A percentile compares a stretch with the other conserved stretches of the same genome.
phyloP scores from a whole-genome alignment of 1,140 invertebrate genomes.

The Neuroterus valhalla region DNA sequence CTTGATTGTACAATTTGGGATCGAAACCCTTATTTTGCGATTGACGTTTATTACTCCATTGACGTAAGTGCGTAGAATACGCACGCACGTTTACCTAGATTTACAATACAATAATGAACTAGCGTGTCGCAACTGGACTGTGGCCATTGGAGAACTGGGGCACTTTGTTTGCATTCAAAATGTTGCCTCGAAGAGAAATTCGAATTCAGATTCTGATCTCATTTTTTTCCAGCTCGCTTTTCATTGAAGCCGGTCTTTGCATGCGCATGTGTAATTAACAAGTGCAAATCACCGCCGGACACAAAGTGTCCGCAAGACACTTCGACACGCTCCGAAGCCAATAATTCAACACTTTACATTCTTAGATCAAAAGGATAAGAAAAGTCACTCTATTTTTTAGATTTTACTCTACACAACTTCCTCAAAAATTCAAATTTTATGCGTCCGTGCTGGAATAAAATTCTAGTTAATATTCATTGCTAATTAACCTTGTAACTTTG shows the following conservation, averaged over 20 bases:
- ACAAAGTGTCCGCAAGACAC: slow-evolving; percentile 14
- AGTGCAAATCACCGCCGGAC: not conserved
- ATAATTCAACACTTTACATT: not conserved
- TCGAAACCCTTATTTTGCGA: not conserved
- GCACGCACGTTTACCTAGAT: slow-evolving; percentile 45
- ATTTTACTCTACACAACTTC: no score
- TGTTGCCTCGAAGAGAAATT: slow-evolving; percentile 28
- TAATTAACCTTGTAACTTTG: no score
- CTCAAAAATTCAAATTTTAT: no score
- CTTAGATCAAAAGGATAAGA: no score
- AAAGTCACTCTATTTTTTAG: no score
- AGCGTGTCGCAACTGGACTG: slow-evolving; percentile 53
- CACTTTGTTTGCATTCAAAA: slow-evolving; percentile 41
- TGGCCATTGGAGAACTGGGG: slow-evolving; percentile 50
- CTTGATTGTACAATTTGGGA: no score
- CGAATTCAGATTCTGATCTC: slow-evolving; percentile 26
- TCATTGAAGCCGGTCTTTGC: slow-evolving; percentile 12
- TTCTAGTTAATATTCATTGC: no score
- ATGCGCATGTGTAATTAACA: slow-evolving; percentile 30
- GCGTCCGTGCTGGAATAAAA: no score
- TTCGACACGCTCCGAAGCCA: not conserved
- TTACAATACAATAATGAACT: slow-evolving; percentile 40
- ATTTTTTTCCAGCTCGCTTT: slow-evolving; percentile 21
- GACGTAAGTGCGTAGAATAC: slow-evolving; percentile 36
- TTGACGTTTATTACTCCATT: slow-evolving; percentile 43